Evolutionary conservation across 2,113 vertebrate species (phyloP).

Genomic region (Marmota monax): DNA sequence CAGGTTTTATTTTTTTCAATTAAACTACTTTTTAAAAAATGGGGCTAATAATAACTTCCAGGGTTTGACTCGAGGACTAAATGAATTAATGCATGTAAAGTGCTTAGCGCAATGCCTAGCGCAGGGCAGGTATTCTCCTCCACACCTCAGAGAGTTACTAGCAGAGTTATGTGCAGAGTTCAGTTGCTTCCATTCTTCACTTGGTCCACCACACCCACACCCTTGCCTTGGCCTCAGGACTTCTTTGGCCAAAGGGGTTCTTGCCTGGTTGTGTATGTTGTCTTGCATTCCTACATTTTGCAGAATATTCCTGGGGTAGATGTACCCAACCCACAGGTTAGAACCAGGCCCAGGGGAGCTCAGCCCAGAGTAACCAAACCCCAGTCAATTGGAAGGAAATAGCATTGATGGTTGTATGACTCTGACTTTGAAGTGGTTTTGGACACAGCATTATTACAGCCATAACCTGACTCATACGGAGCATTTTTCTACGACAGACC

Average conservation of each 20-base stretch:
- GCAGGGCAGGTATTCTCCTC: background rate
- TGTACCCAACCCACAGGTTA: background rate
- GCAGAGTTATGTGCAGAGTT: background rate
- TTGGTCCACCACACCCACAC: too few species aligned
- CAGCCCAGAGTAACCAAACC: background rate
- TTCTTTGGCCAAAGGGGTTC: background rate
- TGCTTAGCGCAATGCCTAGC: background rate
- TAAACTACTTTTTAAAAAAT: conserved; percentile 20
- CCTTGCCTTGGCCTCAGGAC: background rate
- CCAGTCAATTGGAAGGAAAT: background rate
- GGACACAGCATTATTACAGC: background rate
- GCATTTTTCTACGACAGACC: background rate
- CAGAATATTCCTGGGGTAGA: background rate
- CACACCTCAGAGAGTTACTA: background rate
- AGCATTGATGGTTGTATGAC: background rate
- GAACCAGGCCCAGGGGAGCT: background rate
- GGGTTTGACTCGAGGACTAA: conserved; percentile 25
- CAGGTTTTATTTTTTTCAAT: conserved; percentile 56
- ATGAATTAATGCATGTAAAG: background rate
- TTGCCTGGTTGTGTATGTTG: background rate
- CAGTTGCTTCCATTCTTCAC: background rate
- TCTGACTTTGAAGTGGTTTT: background rate
- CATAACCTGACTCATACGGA: background rate
- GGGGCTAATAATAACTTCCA: background rate
- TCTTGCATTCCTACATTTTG: conserved; percentile 19